Evolutionary conservation across 2,888 invertebrate genomes (phyloP), one percentile per base, ranked within the genome.

Genomic region (Acanthosepion lycidas): DNA sequence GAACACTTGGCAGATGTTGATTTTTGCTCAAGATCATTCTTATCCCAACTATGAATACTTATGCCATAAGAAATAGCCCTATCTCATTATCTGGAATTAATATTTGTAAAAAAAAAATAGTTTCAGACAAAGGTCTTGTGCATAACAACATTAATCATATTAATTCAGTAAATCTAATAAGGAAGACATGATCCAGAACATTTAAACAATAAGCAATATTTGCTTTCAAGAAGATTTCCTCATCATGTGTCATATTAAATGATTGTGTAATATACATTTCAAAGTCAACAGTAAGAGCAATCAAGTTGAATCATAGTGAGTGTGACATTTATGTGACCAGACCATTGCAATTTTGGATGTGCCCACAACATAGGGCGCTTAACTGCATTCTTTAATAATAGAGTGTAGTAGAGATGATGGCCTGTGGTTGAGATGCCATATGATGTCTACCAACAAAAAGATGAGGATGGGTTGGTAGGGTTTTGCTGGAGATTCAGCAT

Each of bases 331-430:
- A 78, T 78, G 3, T n/a, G n/a, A 78, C 78, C n/a, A 78, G 78
- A 78, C n/a, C 33, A 78, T 33, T 78, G 78, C n/a, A 78, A 78
- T 78, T 78, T 78, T 78, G n/a, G 78, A 78, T 78, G 78, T 78
- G 78, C 78, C 78, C n/a, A 78, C 78, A 78, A 78, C n/a, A 78
- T n/a, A 78, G n/a, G 78, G 78, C n/a, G n/a, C 78, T 78, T 78
- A 78, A 12, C 8, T n/a, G 78, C 78, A 78, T 78, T 78, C 78
- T 78, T 78, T 78, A 78, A 78, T 78, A 33, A 78, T 78, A n/a
- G 78, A 78, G n/a, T 78, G 78, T 78, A 5, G n/a, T 78, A 78
- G 12, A 78, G 78, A 78, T 78, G 78, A 78, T 78, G 78, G 78
- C 12, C 78, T 78, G n/a, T n/a, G n/a, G n/a, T 78, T 78, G n/a